phyloP scores from a whole-genome alignment of 2,888 invertebrate species.

The Sarcophaga subvicina region DNA sequence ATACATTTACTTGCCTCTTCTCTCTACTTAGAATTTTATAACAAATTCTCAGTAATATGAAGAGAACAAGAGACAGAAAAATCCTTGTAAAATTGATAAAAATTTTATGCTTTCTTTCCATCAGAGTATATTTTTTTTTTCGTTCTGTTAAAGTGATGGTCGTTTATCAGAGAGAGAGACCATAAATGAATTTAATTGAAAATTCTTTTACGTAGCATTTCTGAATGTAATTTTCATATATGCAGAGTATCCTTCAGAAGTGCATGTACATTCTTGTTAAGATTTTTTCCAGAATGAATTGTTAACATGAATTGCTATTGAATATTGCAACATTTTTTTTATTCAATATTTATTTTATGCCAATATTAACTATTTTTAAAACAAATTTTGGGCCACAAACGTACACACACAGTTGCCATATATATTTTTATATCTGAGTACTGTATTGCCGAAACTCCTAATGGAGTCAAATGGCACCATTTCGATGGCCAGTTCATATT shows the following conservation, averaged over 20 bases:
- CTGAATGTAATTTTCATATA: not conserved
- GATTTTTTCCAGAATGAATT: not conserved
- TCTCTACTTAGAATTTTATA: slow-evolving; percentile 51
- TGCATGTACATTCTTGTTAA: not conserved
- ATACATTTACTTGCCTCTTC: not conserved
- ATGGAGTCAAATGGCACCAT: no score
- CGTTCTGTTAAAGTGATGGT: slow-evolving; percentile 32
- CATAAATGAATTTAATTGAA: slow-evolving; percentile 55
- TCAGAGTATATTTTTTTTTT: not conserved
- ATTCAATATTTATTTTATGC: no score
- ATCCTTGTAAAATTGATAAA: slow-evolving; percentile 54
- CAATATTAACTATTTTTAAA: no score
- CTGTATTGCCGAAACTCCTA: no score
- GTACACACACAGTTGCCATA: no score
- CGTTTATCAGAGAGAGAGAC: slow-evolving; percentile 18
- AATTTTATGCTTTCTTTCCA: slow-evolving; percentile 19
- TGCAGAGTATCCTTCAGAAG: not conserved
- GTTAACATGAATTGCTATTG: not conserved
- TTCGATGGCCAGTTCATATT: no score
- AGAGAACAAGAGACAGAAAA: not conserved
- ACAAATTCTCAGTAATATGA: slow-evolving; percentile 15
- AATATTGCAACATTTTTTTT: not conserved
- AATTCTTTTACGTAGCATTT: not conserved
- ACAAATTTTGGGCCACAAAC: no score
- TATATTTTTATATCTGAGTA: no score